Evolutionary conservation across 2,797 vertebrate genomes (phyloP).

Genomic region (Ctenopoma kingsleyae): DNA sequence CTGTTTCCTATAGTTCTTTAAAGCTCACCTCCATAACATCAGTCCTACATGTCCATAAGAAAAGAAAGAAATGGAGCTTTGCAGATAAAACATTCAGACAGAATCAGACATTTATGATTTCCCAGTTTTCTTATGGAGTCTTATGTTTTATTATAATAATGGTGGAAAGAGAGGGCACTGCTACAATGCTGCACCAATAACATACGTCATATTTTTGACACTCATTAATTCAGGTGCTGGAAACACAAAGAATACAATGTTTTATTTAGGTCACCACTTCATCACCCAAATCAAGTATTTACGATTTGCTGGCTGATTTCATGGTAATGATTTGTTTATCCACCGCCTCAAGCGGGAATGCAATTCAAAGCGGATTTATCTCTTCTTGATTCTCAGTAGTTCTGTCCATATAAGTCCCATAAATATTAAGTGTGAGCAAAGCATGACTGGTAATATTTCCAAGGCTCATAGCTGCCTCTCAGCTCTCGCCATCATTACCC

Average conservation of each 20-base stretch:
- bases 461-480: constrained; percentile 1
- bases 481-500: constrained; percentile 13
- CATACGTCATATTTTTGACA: not conserved
- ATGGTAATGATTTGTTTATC: constrained; percentile 35
- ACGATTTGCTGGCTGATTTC: constrained; percentile 19
- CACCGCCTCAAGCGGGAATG: not conserved
- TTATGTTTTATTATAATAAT: not conserved
- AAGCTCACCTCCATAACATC: too few species aligned
- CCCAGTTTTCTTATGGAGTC: not conserved
- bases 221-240: not conserved
- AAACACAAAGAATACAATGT: constrained; percentile 2
- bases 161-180: not conserved
- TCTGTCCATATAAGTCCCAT: constrained; percentile 21
- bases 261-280: constrained; percentile 24
- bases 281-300: constrained; percentile 21
- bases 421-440: constrained; percentile 4
- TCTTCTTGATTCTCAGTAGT: constrained; percentile 17
- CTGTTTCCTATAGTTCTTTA: too few species aligned
- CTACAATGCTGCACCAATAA: not conserved
- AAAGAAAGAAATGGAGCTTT: not conserved
- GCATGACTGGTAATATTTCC: constrained; percentile 11
- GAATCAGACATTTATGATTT: constrained; percentile 1
- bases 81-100: not conserved
- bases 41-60: not conserved
- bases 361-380: not conserved